phyloP scores from a whole-genome alignment of 2,888 invertebrate genomes.

The Nebria salina region DNA sequence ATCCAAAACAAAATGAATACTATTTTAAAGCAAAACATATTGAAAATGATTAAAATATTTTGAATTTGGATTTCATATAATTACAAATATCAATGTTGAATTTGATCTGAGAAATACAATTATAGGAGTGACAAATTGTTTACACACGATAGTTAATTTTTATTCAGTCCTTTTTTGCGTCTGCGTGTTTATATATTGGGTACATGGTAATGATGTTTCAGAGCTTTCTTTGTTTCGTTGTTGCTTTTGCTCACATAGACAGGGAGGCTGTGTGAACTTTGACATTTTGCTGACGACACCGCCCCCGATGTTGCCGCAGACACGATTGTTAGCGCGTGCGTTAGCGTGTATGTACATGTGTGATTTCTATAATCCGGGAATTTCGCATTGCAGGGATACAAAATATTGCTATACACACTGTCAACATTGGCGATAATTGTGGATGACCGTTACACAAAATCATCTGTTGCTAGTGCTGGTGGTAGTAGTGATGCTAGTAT shows the following conservation, averaged over 20 bases:
- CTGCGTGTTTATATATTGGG: too few relatives aligned
- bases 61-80: too few relatives aligned
- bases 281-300: conserved; percentile 27
- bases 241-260: not conserved
- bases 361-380: conserved; percentile 19
- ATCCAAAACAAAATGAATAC: too few relatives aligned
- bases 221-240: not conserved
- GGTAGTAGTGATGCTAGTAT: too few relatives aligned
- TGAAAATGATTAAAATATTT: too few relatives aligned
- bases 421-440: conserved; percentile 1
- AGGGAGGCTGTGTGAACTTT: conserved; percentile 28
- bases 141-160: too few relatives aligned
- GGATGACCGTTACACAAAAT: conserved; percentile 19
- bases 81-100: too few relatives aligned
- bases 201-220: not conserved
- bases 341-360: conserved; percentile 8
- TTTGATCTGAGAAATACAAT: too few relatives aligned
- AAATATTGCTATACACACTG: conserved; percentile 26
- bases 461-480: not conserved
- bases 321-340: conserved; percentile 20
- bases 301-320: not conserved
- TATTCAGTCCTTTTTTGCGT: too few relatives aligned
- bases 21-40: too few relatives aligned
- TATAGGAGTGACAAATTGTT: too few relatives aligned
- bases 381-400: conserved; percentile 35